Evolutionary conservation across 2,888 invertebrate genomes (phyloP), one percentile per base, ranked within the genome.

Genomic region (Aelia acuminata): DNA sequence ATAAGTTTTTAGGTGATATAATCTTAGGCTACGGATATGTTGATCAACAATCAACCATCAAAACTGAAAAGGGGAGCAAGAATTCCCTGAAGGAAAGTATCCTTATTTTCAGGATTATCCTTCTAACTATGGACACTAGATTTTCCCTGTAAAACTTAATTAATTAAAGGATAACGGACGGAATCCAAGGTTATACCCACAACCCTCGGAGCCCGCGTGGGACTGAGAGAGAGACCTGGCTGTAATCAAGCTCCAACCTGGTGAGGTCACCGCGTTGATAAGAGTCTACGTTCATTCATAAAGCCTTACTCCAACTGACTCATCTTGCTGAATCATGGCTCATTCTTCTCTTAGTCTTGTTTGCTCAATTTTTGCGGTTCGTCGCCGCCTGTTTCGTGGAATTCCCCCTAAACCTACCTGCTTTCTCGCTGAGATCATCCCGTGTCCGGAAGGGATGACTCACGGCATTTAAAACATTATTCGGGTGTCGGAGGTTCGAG

Each of bases 191-290:
- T 26, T 31, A 20, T 18, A 18, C 31, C 35, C 2, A 18, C 18
- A 18, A 57, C 26, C 57, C 26, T 8, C 18, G 18, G 63, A 31
- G 18, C 18, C 35, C 4, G 63, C 20, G 63, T 70, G 63, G 63
- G 63, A 70, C 63, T 35, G 63, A 7, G 11, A 7, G 11, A 11
- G 26, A 20, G 8, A 31, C 35, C 31, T 35, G 63, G 7, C 31
- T 70, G 35, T 35, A 35, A 70, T 70, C 22, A 70, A 70, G 63
- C 63, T 26, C 63, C 63, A 70, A 35, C 31, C 35, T 70, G 63
- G 63, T 70, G 63, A 70, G 63, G 63, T 70, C 63, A 70, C 63
- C 63, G 63, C 63, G 3, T 31, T 70, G 63, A 70, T 70, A 70
- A 70, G 63, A 70, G 31, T 26, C 63, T 70, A 70, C 63, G 63